Conservation (phyloP, 2,113 vertebrate species). For the Polypterus bichir region DNA sequence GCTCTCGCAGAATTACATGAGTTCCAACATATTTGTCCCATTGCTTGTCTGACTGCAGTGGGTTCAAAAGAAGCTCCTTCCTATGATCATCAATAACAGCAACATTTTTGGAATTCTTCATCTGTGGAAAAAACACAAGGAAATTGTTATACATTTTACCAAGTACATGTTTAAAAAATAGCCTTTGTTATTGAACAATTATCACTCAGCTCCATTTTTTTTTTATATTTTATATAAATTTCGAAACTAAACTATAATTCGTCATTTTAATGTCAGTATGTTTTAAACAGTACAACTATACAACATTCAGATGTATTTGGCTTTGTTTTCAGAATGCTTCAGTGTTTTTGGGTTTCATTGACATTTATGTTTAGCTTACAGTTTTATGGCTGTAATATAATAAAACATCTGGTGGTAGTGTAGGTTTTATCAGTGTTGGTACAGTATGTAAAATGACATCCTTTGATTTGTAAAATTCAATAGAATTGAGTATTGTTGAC, state of each 20-base stretch:
- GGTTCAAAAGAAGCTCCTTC: conserved; percentile 23
- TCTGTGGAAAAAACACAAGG: conserved; percentile 33
- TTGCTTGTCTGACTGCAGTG: conserved; percentile 16
- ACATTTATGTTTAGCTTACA: no score
- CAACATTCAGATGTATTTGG: no score
- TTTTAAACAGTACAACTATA: neutral
- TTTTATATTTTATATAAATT: conserved; percentile 17
- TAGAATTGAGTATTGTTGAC: no score
- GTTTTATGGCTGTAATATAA: no score
- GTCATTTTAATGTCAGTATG: neutral
- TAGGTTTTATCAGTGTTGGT: no score
- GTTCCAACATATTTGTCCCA: conserved; percentile 47
- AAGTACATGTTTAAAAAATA: neutral
- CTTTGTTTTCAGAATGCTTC: no score
- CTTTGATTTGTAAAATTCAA: no score
- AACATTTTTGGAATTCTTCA: conserved; percentile 28
- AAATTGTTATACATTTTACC: conserved; percentile 4
- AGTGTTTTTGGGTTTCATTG: no score
- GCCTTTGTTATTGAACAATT: no score
- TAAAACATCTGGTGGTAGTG: no score
- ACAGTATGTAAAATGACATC: no score
- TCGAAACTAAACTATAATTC: neutral
- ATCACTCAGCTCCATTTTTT: conserved; percentile 24
- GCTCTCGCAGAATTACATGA: conserved; percentile 49
- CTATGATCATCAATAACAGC: conserved; percentile 20